phyloP scores from a whole-genome alignment of 2,113 vertebrate genomes.

The Pteronura brasiliensis region DNA sequence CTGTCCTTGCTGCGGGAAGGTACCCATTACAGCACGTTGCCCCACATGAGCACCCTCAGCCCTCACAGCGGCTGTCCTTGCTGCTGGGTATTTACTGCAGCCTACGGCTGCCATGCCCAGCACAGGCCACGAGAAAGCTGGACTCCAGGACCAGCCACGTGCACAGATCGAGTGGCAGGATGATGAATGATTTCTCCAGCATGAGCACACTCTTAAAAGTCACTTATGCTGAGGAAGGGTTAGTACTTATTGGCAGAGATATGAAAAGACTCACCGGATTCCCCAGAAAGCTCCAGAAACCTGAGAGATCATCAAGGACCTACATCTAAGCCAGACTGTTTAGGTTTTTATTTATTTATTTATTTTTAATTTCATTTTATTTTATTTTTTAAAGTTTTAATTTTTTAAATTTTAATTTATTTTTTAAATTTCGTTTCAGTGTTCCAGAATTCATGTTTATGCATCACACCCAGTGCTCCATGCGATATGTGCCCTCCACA shows the following conservation, averaged over 20 bases:
- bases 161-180: constrained; percentile 55
- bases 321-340: fast-evolving
- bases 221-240: neutral
- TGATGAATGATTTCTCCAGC: constrained; percentile 54
- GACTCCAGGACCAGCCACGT: constrained; percentile 37
- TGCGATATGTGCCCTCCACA: too few species aligned
- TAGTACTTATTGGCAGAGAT: constrained; percentile 60
- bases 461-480: too few species aligned
- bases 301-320: neutral
- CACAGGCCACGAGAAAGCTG: constrained; percentile 3
- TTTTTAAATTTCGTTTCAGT: too few species aligned
- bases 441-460: too few species aligned
- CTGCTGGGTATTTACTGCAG: neutral
- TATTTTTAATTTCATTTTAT: too few species aligned
- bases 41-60: neutral
- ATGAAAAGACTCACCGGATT: neutral
- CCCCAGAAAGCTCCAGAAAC: neutral
- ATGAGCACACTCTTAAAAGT: constrained; percentile 62
- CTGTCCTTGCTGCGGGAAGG: constrained; percentile 21
- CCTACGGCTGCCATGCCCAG: neutral
- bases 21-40: too few species aligned
- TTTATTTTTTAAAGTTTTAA: too few species aligned
- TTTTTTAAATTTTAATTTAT: too few species aligned
- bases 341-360: too few species aligned
- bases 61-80: neutral